Evolutionary conservation across 2,888 invertebrate species (phyloP), one percentile per base, ranked within the genome.

Genomic region (Sarcophaga carnaria): DNA sequence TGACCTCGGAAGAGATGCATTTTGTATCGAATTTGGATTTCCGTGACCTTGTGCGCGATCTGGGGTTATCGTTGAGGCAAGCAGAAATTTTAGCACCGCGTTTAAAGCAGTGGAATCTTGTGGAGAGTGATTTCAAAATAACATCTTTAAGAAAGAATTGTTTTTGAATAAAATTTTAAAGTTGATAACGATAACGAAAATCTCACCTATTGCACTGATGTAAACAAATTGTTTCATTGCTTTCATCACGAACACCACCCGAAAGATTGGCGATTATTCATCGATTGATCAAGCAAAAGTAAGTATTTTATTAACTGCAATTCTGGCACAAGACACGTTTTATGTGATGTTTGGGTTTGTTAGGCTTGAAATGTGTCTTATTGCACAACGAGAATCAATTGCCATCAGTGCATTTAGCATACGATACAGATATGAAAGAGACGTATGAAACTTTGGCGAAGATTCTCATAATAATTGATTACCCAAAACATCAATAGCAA

Each of bases 41-140:
- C 17, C 59, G 37, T 17, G 72, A 72, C 25, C 59, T 72, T 22
- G 72, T 60, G 3, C 59, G 72, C 27, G 25, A 72, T 60, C 3
- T 72, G 25, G 17, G 27, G 60, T 37, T 59, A 60, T 37, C 72
- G 17, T 60, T 60, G 60, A 59, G 59, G 54, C 59, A 72, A 60
- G 59, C 17, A 60, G 37, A 27, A 25, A 60, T 60, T 60, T 20
- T 14, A 37, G 72, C 27, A 14, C 37, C 72, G 27, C 6, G 59
- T 37, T 37, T 60, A 25, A 72, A 60, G 17, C 60, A 72, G 37
- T 25, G 72, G 37, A 60, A 17, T 59, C 1, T 60, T 11, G 22
- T 72, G 59, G 37, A 72, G 60, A 27, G 60, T 60, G 3, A 72
- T 60, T 22, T 72, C 59, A 60, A 60, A 17, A 72, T 72, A 72